Base-by-base conservation (phyloP, 2,113 vertebrate species). In the Agapornis roseicollis region DNA sequence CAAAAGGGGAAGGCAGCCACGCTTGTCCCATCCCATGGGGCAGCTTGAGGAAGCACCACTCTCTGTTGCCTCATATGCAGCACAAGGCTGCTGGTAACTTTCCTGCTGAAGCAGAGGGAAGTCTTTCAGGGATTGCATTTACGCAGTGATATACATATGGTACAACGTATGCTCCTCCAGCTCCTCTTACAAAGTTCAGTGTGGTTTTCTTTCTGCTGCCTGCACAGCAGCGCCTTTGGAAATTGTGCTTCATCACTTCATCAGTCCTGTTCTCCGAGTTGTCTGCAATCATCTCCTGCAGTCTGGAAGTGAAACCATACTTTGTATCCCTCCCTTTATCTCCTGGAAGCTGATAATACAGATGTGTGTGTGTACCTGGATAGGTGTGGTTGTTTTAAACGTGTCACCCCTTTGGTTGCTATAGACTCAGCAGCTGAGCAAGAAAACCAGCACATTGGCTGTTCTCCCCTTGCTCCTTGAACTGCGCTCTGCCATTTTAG, bases 1-100 rank as follows among this genome's bases (percentile, higher is more conserved):
- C 56, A 42, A 58, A 90, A 88, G 33, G 39, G 16, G 25, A 60
- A 79, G 56, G 39, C 0, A 0, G 6, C 25, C 2, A 0, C 1
- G 3, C 25, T 44, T 56, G 17, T 50, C 49, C 35, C 12, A 18
- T 33, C 50, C 33, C 2, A 0, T 8, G 31, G 42, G 42, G 20
- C 3, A 6, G 41, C 42, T 41, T 20, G 60, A 76, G 35, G 33
- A 84, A 89, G 52, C 3, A 1, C 28, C 2, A 11, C 35, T 52
- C 11, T 46, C 27, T 17, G 5, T 41, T 7, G 2, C 47, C 35
- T 86, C 12, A 0, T 25, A 17, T 8, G 19, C 29, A 52, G 22
- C 37, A 20, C 25, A 31, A 35, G 39, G 23, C 58, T 77, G 35
- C 33, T 70, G 61, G 58, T 47, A 78, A 70, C 58, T 0, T 63